Percentiles rank a stretch among this genome's conserved stretches.
Evolutionary conservation across 2,888 invertebrate species (phyloP).

Genomic region (Netelia melanura): DNA sequence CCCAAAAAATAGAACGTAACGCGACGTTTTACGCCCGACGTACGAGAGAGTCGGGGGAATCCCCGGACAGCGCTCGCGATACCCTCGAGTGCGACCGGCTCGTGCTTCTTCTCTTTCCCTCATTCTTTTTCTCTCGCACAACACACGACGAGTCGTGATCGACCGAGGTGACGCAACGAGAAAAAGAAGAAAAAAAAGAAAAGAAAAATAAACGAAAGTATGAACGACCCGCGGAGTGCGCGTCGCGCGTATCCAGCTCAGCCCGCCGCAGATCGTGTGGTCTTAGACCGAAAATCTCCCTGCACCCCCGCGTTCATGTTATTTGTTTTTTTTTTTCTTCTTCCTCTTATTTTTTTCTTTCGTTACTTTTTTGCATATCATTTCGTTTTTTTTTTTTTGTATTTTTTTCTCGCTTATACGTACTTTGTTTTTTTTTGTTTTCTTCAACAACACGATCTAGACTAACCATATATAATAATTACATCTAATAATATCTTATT

Average conservation of each 20-base stretch:
- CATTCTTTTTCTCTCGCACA: background rate
- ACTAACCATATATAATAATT: conserved; percentile 85
- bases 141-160: background rate
- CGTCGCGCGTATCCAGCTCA: conserved; percentile 73
- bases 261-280: conserved; percentile 80
- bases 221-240: conserved; percentile 49
- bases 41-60: background rate
- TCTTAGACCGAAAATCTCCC: conserved; percentile 80
- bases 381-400: conserved; percentile 58
- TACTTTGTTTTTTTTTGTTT: conserved; percentile 81
- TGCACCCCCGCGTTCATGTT: conserved; percentile 58
- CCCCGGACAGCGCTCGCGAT: background rate
- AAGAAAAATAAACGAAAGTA: conserved; percentile 25
- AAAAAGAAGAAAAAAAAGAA: conserved; percentile 54
- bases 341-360: conserved; percentile 72
- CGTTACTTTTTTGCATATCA: conserved; percentile 42
- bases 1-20: conserved; percentile 41
- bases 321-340: conserved; percentile 64
- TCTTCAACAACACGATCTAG: conserved; percentile 85
- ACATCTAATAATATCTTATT: conserved; percentile 85
- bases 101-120: conserved; percentile 4
- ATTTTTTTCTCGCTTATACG: conserved; percentile 78
- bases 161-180: conserved; percentile 39
- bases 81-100: conserved; percentile 8
- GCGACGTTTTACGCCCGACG: conserved; percentile 19